Base-by-base conservation (phyloP, 2,113 vertebrate genomes). In the Odontesthes bonariensis region DNA sequence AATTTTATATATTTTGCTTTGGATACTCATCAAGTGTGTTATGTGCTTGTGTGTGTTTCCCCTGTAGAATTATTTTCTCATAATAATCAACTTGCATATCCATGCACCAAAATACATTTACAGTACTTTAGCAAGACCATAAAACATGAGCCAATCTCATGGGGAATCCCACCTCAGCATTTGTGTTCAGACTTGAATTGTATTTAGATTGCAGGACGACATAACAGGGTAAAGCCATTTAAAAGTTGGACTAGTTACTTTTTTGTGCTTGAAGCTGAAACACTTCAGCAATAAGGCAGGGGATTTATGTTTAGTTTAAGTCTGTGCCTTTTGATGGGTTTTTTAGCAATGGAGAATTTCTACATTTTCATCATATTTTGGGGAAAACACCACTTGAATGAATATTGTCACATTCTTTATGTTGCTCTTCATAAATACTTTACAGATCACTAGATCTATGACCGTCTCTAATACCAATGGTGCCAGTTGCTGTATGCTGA, bases 401-500 rank as follows among this genome's bases (percentile, higher is more conserved):
- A 74, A 75, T 64, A 55, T 78, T 0, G 5, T 77, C 76, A 54
- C 22, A 68, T 75, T 77, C 32, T 76, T 89, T 74, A 4, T 64
- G 61, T 81, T 77, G 51, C 74, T 65, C 65, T 79, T 87, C 73
- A 59, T 13, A 49, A 58, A 68, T 46, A 49, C 16, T 54, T 57
- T 52, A 63, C 60, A 78, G 63, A 60, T 81, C 47, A 85, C 38
- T 13, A 81, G 69, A 60, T 81, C 62, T 84, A 67, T 6, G 42
- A 71, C 63, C 82, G 74, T 84, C 80, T 86, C 22, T 65, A 52
- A 85, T 53, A 69, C 89, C 84, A 84, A 65, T 72, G 64, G 89
- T 90, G 88, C 88, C 89, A 84, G 76, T 69, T 86, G 60, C 81
- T 88, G 75, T 63, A 65, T 54, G 71, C 61, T 61, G 68, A 75